Conservation (phyloP, 1,140 invertebrate species). For the Hypsibius dujardini region DNA sequence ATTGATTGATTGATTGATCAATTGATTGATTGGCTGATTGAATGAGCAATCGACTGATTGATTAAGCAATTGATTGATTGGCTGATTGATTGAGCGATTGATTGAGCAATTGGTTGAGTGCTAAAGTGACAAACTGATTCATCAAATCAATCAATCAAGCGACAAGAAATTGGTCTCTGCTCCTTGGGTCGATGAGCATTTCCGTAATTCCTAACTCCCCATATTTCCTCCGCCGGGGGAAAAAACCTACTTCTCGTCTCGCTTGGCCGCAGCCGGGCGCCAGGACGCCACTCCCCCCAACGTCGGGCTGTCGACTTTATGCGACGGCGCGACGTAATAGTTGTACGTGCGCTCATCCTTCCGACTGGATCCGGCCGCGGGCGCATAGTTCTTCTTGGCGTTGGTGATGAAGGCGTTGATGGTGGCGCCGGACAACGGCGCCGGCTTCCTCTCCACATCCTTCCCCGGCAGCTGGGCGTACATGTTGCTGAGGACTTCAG, state of each 20-base stretch:
- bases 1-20: too few relatives aligned
- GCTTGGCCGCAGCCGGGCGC: background rate
- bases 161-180: background rate
- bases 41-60: too few relatives aligned
- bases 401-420: conserved; percentile 12
- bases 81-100: too few relatives aligned
- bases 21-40: too few relatives aligned
- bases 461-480: background rate
- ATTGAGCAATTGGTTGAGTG: too few relatives aligned
- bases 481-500: conserved; percentile 1
- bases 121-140: too few relatives aligned
- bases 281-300: background rate
- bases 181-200: too few relatives aligned
- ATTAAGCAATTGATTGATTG: too few relatives aligned
- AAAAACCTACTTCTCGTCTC: background rate
- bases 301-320: background rate
- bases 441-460: background rate
- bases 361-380: background rate
- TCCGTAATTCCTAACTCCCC: too few relatives aligned
- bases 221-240: background rate
- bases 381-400: conserved; percentile 1
- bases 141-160: too few relatives aligned
- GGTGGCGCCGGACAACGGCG: background rate
- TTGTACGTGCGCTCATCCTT: background rate
- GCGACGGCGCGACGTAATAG: background rate